phyloP scores from a whole-genome alignment of 2,888 invertebrate species.

The Erebia epiphron region DNA sequence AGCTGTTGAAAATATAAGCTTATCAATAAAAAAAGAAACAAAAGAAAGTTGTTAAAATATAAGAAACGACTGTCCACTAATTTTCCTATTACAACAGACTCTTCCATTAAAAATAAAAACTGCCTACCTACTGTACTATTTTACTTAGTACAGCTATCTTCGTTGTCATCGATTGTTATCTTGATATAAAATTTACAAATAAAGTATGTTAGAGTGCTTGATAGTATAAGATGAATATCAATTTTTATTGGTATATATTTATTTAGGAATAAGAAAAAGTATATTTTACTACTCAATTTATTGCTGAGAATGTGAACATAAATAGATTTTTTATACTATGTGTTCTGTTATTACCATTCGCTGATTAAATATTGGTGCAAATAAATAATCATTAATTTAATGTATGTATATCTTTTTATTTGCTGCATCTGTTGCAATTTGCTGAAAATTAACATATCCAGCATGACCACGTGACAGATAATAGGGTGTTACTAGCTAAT shows the following conservation, averaged over 20 bases:
- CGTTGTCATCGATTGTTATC: background rate
- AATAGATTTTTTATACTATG: conserved; percentile 7
- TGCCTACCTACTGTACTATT: conserved; percentile 8
- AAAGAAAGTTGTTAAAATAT: too few relatives aligned
- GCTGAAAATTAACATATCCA: too few relatives aligned
- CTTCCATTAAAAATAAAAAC: conserved; percentile 4
- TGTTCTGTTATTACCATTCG: conserved; percentile 13
- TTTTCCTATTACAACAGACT: conserved; percentile 31
- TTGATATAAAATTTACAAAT: conserved; percentile 8
- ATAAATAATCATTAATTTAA: conserved; percentile 6
- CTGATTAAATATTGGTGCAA: conserved; percentile 4
- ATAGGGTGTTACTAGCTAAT: too few relatives aligned
- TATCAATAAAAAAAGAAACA: background rate
- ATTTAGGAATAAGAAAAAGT: conserved; percentile 37
- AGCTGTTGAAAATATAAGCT: background rate
- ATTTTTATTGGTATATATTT: conserved; percentile 30
- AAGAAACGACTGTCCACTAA: conserved; percentile 13
- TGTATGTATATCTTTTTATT: background rate
- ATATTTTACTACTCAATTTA: conserved; percentile 32
- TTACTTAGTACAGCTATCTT: background rate
- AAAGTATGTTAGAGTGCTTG: conserved; percentile 21
- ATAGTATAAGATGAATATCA: conserved; percentile 30
- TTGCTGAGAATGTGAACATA: conserved; percentile 25
- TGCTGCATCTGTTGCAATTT: background rate
- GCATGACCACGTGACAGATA: too few relatives aligned